Evolutionary conservation across 2,797 vertebrate genomes (phyloP), one percentile per base, ranked within the genome.

Genomic region (Malurus splendens): DNA sequence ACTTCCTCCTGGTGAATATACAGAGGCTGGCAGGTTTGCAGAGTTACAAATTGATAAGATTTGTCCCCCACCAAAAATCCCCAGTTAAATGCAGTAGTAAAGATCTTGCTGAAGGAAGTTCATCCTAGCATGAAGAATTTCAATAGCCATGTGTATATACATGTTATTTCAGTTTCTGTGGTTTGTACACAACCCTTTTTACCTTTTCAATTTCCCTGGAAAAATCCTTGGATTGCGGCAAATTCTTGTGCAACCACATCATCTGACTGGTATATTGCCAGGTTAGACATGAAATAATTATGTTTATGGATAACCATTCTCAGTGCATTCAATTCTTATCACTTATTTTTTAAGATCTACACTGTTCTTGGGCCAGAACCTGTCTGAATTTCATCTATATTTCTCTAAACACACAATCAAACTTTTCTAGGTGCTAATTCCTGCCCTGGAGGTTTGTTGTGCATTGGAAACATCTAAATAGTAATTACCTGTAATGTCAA

Each of bases 401-500:
- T 51, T 68, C 73, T 62, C 6, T 51, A 67, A 90, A 68, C 73
- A 93, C 81, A 56, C 78, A 83, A 14, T 78, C 33, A 42, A 18
- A 64, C 30, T 79, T 90, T 90, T 90, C 77, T 65, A 25, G 27
- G 39, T 88, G 83, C 77, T 94, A 96, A 13, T 65, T 52, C 48
- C 77, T 91, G 67, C 39, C 64, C 79, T 33, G 6, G 59, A 90
- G 61, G 22, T 89, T 96, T 95, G 68, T 82, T 97, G 92, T 80
- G 47, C 28, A 59, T 61, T 91, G 70, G 92, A 92, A 96, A 94
- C 72, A 92, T 30, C 86, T 94, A 59, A 55, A 75, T 87, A 90
- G 82, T 92, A 92, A 84, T 89, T 85, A 90, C 81, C 73, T 48
- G 71, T 72, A 71, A 80, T 47, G 67, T 96, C 93, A 94, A 86